Evolutionary conservation across 2,113 vertebrate species (phyloP), one percentile per base, ranked within the genome.

Genomic region (Delphinapterus leucas): DNA sequence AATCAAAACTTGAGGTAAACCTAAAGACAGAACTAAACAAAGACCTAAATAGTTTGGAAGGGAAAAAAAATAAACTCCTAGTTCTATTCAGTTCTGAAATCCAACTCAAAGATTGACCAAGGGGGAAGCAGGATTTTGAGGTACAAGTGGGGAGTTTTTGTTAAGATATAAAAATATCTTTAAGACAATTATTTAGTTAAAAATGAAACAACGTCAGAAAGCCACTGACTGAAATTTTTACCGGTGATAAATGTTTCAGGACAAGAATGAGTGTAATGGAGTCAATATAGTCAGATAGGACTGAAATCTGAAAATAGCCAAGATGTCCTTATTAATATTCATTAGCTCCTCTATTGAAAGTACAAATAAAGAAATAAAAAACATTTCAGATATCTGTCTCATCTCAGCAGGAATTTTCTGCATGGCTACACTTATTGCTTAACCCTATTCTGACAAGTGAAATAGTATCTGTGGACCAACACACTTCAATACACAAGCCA

Each of bases 351-450:
- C 58, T 90, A 61, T 73, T 93, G 77, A 82, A 97, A 90, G 28
- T 81, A 95, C 60, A 96, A 92, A 87, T 55, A 31, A 94, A 93
- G 95, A 81, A 74, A 65, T 63, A 11, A 23, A 86, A 97, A 97
- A 71, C 44, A 92, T 81, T 76, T 92, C 84, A 77, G 61, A 3
- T 90, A 91, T 95, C 68, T 61, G 36, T 58, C 89, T 96, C 96
- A 95, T 96, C 79, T 87, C 93, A 77, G 88, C 67, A 96, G 92
- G 87, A 96, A 97, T 97, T 93, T 92, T 97, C 87, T 94, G 61
- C 97, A 92, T 81, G 90, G 76, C 80, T 92, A 84, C 65, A 76
- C 80, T 82, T 77, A 77, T 4, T 81, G 63, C 85, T 95, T 86
- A 88, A 80, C 90, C 31, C 49, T 93, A 63, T 67, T 97, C 80